Conservation (phyloP, 2,888 invertebrate species). For the Serripes groenlandicus region DNA sequence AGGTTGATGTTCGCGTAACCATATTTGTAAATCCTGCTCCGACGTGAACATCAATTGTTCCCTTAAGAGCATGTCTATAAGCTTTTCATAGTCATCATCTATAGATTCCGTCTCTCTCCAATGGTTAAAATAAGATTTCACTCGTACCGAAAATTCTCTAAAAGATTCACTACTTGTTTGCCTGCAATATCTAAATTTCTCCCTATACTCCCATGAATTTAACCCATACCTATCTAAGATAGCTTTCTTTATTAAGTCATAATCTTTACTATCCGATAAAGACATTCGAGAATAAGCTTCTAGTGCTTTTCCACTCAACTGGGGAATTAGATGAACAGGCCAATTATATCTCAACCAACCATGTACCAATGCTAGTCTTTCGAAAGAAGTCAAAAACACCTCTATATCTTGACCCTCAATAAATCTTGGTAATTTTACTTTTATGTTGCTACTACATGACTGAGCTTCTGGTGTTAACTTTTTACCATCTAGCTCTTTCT, state of each 20-base stretch:
- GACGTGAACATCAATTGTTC: neutral
- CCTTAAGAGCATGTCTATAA: neutral
- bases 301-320: neutral
- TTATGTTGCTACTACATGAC: no score
- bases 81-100: neutral
- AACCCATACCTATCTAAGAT: neutral
- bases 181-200: neutral
- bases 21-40: neutral
- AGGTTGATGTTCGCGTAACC: neutral
- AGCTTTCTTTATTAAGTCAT: neutral
- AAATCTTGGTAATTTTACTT: neutral
- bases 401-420: neutral
- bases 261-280: neutral
- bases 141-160: neutral
- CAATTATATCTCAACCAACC: neutral
- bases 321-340: neutral
- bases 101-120: neutral
- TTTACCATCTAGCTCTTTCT: neutral
- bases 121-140: neutral
- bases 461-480: neutral
- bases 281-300: neutral
- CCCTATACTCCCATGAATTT: neutral
- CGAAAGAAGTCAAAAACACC: neutral
- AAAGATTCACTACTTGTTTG: neutral
- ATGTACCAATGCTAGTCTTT: neutral